Percentiles rank a stretch among this genome's conserved stretches.
These are phyloP conservation scores for Metalampra italica DNA, from an alignment of 2,888 invertebrate species.

Conservation along the genomic window DNA sequence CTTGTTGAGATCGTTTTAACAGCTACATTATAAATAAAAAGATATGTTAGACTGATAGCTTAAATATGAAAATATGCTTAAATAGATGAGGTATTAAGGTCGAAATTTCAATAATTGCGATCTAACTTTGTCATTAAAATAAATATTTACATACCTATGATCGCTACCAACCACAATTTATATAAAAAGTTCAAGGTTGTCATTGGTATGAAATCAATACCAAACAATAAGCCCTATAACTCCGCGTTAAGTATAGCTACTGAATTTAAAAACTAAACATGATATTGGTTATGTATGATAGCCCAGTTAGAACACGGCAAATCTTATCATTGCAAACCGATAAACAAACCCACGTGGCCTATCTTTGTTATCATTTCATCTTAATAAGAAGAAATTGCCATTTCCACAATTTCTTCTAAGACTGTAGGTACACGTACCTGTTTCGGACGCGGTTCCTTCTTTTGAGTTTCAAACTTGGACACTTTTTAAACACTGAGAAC, in stretches of 20 bases:
- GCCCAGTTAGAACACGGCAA: neutral
- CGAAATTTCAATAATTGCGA: too few species aligned
- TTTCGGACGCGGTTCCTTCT: conserved; percentile 34
- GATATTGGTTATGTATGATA: neutral
- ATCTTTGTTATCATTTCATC: neutral
- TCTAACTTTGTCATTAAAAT: too few species aligned
- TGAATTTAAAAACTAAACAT: neutral
- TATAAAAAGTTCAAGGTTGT: neutral
- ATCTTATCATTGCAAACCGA: neutral
- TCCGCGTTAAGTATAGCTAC: neutral
- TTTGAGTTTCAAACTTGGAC: conserved; percentile 56
- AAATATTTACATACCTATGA: too few species aligned
- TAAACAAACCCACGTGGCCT: neutral
- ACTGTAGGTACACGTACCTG: too few species aligned
- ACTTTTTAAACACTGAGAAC: conserved; percentile 66
- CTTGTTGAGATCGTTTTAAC: too few species aligned
- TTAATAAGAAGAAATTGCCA: neutral
- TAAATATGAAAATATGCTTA: too few species aligned
- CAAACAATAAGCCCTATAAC: neutral
- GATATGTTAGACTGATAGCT: too few species aligned
- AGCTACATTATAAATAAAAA: too few species aligned
- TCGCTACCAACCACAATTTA: too few species aligned
- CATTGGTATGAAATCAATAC: neutral
- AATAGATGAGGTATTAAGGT: too few species aligned
- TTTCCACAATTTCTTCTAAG: neutral